These are phyloP conservation scores for Mustela nigripes DNA, from an alignment of 2,113 vertebrate species.

Conservation along the genomic window DNA sequence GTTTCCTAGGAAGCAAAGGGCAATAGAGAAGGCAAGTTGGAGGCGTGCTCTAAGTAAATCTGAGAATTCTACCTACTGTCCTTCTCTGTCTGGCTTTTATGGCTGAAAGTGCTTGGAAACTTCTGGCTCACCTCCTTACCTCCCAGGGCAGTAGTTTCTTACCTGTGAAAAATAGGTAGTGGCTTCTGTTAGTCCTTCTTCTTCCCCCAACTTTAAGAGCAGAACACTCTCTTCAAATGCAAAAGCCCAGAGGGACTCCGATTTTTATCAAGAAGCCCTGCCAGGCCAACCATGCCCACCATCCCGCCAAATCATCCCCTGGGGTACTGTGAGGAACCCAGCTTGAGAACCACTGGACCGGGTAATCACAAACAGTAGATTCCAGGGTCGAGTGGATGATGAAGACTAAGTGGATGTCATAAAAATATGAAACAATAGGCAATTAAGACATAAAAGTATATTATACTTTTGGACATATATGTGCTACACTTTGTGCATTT, in stretches of 20 bases:
- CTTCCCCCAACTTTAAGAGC: not conserved
- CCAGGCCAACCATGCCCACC: not conserved
- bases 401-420: not conserved
- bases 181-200: not conserved
- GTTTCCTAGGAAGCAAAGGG: slow-evolving; percentile 92
- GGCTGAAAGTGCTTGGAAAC: not conserved
- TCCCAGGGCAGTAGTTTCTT: not conserved
- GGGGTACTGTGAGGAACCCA: not conserved
- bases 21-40: not conserved
- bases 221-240: not conserved
- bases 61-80: not conserved
- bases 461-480: not conserved
- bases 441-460: not conserved
- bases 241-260: not conserved
- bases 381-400: not conserved
- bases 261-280: not conserved
- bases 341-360: not conserved
- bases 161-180: not conserved
- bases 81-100: not conserved
- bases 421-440: not conserved
- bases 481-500: not conserved
- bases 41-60: rapidly evolving
- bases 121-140: not conserved
- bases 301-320: not conserved
- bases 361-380: not conserved